Evolutionary conservation across 2,888 invertebrate species (phyloP), one percentile per base, ranked within the genome.

Genomic region (Mimumesa dahlbomi): DNA sequence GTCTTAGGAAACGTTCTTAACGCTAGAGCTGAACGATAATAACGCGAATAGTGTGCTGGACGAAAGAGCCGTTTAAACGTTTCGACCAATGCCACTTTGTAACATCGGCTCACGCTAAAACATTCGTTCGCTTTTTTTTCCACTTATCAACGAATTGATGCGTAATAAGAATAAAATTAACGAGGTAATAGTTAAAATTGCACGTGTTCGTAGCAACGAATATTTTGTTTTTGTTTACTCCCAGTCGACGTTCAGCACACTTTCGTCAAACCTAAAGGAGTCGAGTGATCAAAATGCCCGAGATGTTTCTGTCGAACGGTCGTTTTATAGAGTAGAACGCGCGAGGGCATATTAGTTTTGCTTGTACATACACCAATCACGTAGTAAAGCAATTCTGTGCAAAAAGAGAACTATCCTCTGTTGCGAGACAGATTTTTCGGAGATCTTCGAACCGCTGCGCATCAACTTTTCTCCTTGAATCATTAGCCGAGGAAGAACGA

Each of bases 141-240:
- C 57, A 49, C 75, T 77, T 77, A 72, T 62, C 67, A 77, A 70
- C 75, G 65, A 70, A 70, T 75, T 73, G 63, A 66, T 75, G 59
- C 73, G 79, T 64, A 75, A 77, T 58, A 69, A 73, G 63, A 79
- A 77, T 79, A 75, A 75, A 75, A 77, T 77, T 73, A 77, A 79
- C 75, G 75, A 79, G 73, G 77, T 79, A 77, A 77, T 72, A 54
- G 59, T 67, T 70, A 70, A 65, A 70, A 75, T 76, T 76, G 76
- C 75, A 76, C 75, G 61, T 64, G 64, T 75, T 75, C 56, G 64
- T 69, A 67, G 50, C 63, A 48, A 70, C 62, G 58, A 58, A 69
- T 59, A 49, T 61, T n/a, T n/a, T n/a, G n/a, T n/a, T n/a, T n/a
- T n/a, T n/a, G n/a, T n/a, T n/a, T 52, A 38, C 16, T 31, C 42